Base-by-base conservation (phyloP, 2,797 vertebrate species). In the Erpetoichthys calabaricus region DNA sequence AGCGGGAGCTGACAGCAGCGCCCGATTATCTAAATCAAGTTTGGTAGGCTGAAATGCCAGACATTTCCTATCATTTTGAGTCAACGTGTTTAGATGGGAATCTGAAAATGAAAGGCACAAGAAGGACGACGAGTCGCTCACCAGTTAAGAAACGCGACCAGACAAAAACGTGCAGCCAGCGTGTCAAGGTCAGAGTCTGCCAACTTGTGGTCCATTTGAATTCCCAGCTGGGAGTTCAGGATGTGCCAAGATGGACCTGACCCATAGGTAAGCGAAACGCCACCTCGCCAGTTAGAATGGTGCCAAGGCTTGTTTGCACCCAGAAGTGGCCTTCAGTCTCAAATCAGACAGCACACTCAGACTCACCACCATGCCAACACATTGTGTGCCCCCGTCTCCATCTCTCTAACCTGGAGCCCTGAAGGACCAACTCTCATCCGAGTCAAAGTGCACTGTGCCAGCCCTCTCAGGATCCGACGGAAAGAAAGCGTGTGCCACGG, bases 401-500 rank as follows among this genome's bases (percentile, higher is more conserved):
- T 25, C 25, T 25, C 46, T 60, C 47, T 65, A 42, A 85, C 83
- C 76, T 72, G 80, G 75, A 53, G 77, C 79, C 57, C 85, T 79
- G 65, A 85, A 86, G 10, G 74, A 65, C 85, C 84, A 87, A 47
- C 77, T 71, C 60, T 87, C 85, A 47, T 83, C 79, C 8, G 77
- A 75, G 57, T 86, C 85, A 65, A 87, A 55, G 58, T 86, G 85
- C 44, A 85, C 76, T 25, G 68, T 74, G 42, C 84, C 84, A 1
- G 85, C 81, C 42, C 80, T 64, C 3, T 69, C 60, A 3, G 76
- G 73, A 56, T 87, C 85, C n/a, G 80, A 72, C 2, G 81, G 85
- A 61, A 85, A 86, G 66, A 86, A 87, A 25, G 85, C 84, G 5
- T 87, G 84, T 5, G 82, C 85, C 1, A 87, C 78, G 50, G 80